These are phyloP conservation scores for Xyliphius kryptos DNA, from an alignment of 2,113 vertebrate genomes.

Conservation along the genomic window DNA sequence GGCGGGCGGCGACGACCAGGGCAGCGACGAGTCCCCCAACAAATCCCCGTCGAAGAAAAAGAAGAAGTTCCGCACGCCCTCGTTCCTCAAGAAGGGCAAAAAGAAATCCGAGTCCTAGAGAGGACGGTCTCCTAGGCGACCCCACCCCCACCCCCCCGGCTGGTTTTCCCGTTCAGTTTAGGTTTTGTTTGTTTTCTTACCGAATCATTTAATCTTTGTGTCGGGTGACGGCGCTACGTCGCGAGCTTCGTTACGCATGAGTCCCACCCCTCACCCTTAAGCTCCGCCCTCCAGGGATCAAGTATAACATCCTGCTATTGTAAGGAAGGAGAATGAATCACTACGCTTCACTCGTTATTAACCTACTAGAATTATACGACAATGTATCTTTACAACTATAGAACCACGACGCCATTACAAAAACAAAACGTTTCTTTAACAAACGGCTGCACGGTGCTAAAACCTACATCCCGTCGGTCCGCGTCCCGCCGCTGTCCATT, in stretches of 20 bases:
- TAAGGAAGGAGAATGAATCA: constrained; percentile 26
- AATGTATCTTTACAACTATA: constrained; percentile 60
- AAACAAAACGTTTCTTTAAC: constrained; percentile 31
- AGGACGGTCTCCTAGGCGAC: constrained; percentile 45
- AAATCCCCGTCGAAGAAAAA: constrained; percentile 99
- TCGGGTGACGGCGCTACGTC: constrained; percentile 39
- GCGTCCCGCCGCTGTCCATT: neutral
- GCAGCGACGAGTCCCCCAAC: constrained; percentile 90
- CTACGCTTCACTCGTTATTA: constrained; percentile 66
- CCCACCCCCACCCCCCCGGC: constrained; percentile 23
- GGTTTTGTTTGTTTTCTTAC: constrained; percentile 41
- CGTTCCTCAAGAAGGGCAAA: constrained; percentile 98
- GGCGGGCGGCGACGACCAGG: constrained; percentile 65
- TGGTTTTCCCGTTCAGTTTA: no score
- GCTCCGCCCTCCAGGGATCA: constrained; percentile 42
- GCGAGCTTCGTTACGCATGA: constrained; percentile 54
- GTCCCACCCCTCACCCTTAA: constrained; percentile 37
- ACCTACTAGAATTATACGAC: constrained; percentile 69
- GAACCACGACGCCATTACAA: constrained; percentile 16
- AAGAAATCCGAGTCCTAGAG: constrained; percentile 89
- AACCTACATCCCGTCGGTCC: neutral
- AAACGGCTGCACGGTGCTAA: constrained; percentile 56
- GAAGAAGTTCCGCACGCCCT: constrained; percentile 98
- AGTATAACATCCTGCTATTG: constrained; percentile 53
- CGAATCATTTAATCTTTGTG: constrained; percentile 34